Base-by-base conservation (phyloP, 2,113 vertebrate genomes). In the Salminus brasiliensis region DNA sequence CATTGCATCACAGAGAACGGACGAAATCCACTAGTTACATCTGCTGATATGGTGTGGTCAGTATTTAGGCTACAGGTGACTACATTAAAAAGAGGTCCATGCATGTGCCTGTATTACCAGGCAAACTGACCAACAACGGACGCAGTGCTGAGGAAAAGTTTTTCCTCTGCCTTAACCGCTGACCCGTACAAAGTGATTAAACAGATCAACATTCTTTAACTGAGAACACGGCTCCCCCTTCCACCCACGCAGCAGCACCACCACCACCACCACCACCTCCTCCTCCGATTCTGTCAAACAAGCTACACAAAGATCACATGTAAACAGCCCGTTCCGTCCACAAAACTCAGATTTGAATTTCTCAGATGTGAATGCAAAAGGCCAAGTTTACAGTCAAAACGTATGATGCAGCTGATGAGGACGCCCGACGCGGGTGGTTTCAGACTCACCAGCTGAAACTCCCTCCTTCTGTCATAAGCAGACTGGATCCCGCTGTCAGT, bases 361-460 rank as follows among this genome's bases (percentile, higher is more conserved):
- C n/a, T n/a, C n/a, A n/a, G n/a, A n/a, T n/a, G n/a, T n/a, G n/a
- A n/a, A n/a, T n/a, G 30, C 49, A 59, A 15, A 21, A 23, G 30
- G 25, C 9, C 34, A 27, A 3, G 15, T 55, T 13, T 34, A 3
- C 59, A 21, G 55, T 11, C 23, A 12, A 25, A 43, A 13, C 3
- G 16, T 6, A 4, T 21, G 62, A 76, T 43, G 72, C n/a, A 3
- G 34, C 60, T 21, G 60, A 63, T 7, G 8, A 49, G 18, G 16
- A 21, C 47, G 0, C 5, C 47, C 18, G 18, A 21, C 2, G 47
- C 6, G 4, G 47, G 18, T 21, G 47, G 4, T 49, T 49, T 18
- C 47, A 43, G 27, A 69, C 96, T 94, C 91, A 99, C 98, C 96
- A 99, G 90, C 71, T 99, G 98, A 88, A 99, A 99, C 84, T 99